Evolutionary conservation across 2,888 invertebrate genomes (phyloP).

Genomic region (Pristionchus japonicus): DNA sequence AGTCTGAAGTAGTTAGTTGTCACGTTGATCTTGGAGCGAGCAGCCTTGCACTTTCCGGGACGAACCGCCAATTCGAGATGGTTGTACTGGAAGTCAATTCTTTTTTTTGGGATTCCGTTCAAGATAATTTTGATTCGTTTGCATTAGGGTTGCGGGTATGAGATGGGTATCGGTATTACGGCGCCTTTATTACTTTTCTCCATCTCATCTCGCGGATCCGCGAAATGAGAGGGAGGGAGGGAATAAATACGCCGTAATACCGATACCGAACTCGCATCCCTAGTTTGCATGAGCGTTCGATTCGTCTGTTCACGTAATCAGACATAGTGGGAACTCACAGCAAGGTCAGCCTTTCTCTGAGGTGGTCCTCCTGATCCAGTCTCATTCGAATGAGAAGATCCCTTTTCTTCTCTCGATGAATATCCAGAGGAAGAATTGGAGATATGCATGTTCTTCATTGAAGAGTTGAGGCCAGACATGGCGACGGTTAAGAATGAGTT

Average conservation of each 20-base stretch:
- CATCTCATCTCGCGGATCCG: too few species aligned
- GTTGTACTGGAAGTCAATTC: neutral
- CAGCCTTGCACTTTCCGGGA: neutral
- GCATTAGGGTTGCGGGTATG: neutral
- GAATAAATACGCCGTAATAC: too few species aligned
- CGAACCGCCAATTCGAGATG: neutral
- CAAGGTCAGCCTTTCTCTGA: constrained; percentile 16
- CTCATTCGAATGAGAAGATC: neutral
- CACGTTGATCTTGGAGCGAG: constrained; percentile 31
- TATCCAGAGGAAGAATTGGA: neutral
- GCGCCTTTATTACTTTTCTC: too few species aligned
- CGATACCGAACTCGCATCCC: too few species aligned
- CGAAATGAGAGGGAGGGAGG: too few species aligned
- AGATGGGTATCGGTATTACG: too few species aligned
- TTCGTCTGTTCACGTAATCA: too few species aligned
- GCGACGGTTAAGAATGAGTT: too few species aligned
- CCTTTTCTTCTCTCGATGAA: neutral
- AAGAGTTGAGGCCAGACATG: neutral
- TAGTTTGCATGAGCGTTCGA: too few species aligned
- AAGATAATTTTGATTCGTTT: neutral
- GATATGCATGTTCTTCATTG: neutral
- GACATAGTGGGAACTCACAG: neutral
- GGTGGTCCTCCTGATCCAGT: neutral
- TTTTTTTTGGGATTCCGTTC: neutral
- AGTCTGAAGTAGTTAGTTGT: constrained; percentile 49